Base-by-base conservation (phyloP, 2,113 vertebrate species). In the Ranitomeya imitator region DNA sequence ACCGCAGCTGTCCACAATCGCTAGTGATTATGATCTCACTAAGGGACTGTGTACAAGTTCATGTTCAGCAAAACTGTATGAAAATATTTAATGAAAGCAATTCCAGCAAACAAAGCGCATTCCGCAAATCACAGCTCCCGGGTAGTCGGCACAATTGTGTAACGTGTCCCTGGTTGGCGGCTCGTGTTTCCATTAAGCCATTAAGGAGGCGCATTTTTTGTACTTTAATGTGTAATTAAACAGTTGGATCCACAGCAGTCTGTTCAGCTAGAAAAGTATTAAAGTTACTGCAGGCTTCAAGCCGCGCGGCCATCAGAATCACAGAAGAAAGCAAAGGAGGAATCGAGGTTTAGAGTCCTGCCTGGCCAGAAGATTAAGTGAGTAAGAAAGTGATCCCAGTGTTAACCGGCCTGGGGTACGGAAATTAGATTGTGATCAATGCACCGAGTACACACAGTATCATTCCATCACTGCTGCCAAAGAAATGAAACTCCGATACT, bases 141-240 rank as follows among this genome's bases (percentile, higher is more conserved):
- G 84, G 74, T 61, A 60, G 63, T 77, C 23, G 61, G 45, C 26
- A 7, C n/a, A 45, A n/a, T 61, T 23, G 31, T 61, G 23, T 6
- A 51, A 15, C 18, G 31, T n/a, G 71, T 60, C 16, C 84, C 57
- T 16, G 5, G 26, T n/a, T 61, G 71, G 54, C 55, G 23, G 26
- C 23, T 45, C 19, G n/a, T 83, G 51, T 63, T 63, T 65, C 15
- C 60, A 65, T 52, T 65, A 83, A 83, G 16, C 60, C 80, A 65
- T 63, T 83, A 83, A 18, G 18, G 60, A 2, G 26, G 7, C 14
- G 71, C 16, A 9, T 76, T 18, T 85, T 54, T 37, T 60, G 67
- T 76, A 73, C 54, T 76, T 74, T 74, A 85, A 74, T 15, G 19
- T 77, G 31, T 63, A 86, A 86, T 86, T 63, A 76, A 76, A 76